These are phyloP conservation scores for Conopomorpha cramerella DNA, from an alignment of 1,140 invertebrate genomes.

Conservation along the genomic window DNA sequence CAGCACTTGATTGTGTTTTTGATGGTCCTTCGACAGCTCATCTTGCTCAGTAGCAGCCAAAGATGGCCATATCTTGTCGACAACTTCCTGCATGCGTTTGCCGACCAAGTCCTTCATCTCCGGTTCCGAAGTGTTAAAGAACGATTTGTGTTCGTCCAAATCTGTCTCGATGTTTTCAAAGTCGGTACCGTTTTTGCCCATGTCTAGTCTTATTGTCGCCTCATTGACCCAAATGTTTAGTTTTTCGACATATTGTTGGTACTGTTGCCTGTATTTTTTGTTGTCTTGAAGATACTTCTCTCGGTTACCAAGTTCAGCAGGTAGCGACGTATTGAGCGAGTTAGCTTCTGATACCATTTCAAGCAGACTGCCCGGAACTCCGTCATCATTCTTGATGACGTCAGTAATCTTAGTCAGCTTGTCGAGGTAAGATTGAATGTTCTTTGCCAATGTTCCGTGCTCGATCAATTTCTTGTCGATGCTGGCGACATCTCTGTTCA, in stretches of 20 bases:
- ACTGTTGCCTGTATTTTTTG: constrained; percentile 76
- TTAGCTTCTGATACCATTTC: constrained; percentile 84
- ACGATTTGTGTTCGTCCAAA: constrained; percentile 84
- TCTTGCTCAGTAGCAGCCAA: constrained; percentile 79
- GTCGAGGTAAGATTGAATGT: constrained; percentile 73
- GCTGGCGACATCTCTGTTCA: constrained; percentile 77
- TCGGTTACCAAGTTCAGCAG: constrained; percentile 78
- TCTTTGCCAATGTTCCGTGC: constrained; percentile 72
- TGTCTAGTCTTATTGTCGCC: constrained; percentile 76
- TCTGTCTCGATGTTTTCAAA: constrained; percentile 83
- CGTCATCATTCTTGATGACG: constrained; percentile 71
- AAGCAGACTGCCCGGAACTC: constrained; percentile 75
- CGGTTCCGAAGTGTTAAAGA: constrained; percentile 75
- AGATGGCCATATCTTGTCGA: constrained; percentile 86
- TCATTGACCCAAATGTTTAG: constrained; percentile 85
- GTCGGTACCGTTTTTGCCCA: constrained; percentile 82
- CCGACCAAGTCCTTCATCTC: constrained; percentile 79
- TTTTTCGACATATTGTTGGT: constrained; percentile 73
- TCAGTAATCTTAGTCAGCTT: constrained; percentile 72
- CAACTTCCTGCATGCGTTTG: constrained; percentile 79
- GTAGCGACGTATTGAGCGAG: constrained; percentile 75
- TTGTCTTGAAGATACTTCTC: constrained; percentile 80
- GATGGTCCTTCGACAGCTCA: constrained; percentile 76
- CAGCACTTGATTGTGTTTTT: constrained; percentile 75
- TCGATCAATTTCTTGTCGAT: constrained; percentile 82